These are phyloP conservation scores for Gonioctena quinquepunctata DNA, from an alignment of 1,140 invertebrate genomes.

Conservation along the genomic window DNA sequence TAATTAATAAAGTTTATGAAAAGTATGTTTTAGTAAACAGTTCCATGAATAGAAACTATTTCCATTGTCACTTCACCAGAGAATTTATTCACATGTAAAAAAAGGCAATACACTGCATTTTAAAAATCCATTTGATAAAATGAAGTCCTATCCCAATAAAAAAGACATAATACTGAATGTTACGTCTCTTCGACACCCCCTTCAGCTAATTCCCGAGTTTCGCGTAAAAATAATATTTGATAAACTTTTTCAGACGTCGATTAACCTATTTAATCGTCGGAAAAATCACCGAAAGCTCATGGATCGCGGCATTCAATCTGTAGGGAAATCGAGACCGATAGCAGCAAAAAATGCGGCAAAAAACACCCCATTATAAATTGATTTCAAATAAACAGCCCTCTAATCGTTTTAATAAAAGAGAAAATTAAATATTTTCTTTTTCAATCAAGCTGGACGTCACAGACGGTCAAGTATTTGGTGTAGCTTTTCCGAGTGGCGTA, in stretches of 20 bases:
- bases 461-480: neutral
- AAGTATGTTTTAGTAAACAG: too few species aligned
- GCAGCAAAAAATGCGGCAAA: conserved; percentile 27
- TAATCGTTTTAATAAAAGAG: conserved; percentile 36
- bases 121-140: too few species aligned
- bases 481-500: neutral
- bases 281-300: conserved; percentile 16
- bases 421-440: conserved; percentile 16
- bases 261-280: conserved; percentile 12
- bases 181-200: too few species aligned
- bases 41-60: too few species aligned
- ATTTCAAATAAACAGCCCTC: conserved; percentile 37
- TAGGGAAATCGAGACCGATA: conserved; percentile 21
- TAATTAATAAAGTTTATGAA: too few species aligned
- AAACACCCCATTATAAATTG: conserved; percentile 32
- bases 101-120: too few species aligned
- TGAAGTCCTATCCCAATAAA: too few species aligned
- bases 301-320: conserved; percentile 20
- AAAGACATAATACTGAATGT: too few species aligned
- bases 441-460: conserved; percentile 18
- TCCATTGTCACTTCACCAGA: too few species aligned
- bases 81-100: too few species aligned
- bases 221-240: conserved; percentile 2
- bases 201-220: neutral
- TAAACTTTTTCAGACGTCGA: conserved; percentile 9